Evolutionary conservation across 2,113 vertebrate genomes (phyloP).

Genomic region (Halichoeres trimaculatus): DNA sequence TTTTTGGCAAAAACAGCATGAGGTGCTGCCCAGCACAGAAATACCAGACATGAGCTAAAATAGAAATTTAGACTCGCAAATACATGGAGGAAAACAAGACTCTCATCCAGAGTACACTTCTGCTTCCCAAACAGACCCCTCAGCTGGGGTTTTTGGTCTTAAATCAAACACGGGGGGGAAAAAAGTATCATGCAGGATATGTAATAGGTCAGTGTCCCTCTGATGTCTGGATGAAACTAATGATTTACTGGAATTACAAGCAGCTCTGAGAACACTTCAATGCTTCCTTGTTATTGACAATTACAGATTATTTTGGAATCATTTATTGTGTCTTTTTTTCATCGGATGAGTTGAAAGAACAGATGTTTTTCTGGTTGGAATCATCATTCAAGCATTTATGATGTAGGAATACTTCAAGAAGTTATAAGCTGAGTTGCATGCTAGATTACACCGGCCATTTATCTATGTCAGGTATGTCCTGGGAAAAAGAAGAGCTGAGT

Average conservation of each 20-base stretch:
- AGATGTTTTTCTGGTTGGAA: slow-evolving; percentile 45
- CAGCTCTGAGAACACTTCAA: slow-evolving; percentile 44
- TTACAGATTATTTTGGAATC: slow-evolving; percentile 26
- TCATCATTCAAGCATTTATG: slow-evolving; percentile 14
- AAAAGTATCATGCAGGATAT: slow-evolving; percentile 52
- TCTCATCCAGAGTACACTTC: slow-evolving; percentile 74
- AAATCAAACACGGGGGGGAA: slow-evolving; percentile 73
- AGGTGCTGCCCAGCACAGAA: slow-evolving; percentile 59
- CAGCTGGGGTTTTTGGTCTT: slow-evolving; percentile 64
- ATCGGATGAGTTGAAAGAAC: slow-evolving; percentile 41
- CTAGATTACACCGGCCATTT: not conserved
- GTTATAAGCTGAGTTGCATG: not conserved
- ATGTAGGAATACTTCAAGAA: slow-evolving; percentile 11
- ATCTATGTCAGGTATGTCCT: slow-evolving; percentile 11
- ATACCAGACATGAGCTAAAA: slow-evolving; percentile 80
- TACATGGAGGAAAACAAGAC: slow-evolving; percentile 66
- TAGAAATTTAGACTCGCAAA: slow-evolving; percentile 63
- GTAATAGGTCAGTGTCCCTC: slow-evolving; percentile 65
- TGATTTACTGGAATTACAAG: slow-evolving; percentile 69
- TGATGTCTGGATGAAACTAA: slow-evolving; percentile 65
- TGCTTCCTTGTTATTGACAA: slow-evolving; percentile 39
- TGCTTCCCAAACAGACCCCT: slow-evolving; percentile 64
- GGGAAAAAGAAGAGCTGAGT: slow-evolving; percentile 1
- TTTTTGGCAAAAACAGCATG: slow-evolving; percentile 70
- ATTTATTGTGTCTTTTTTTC: slow-evolving; percentile 4